Conservation (phyloP, 1,140 invertebrate genomes). For the Drosophila fuyamai region DNA sequence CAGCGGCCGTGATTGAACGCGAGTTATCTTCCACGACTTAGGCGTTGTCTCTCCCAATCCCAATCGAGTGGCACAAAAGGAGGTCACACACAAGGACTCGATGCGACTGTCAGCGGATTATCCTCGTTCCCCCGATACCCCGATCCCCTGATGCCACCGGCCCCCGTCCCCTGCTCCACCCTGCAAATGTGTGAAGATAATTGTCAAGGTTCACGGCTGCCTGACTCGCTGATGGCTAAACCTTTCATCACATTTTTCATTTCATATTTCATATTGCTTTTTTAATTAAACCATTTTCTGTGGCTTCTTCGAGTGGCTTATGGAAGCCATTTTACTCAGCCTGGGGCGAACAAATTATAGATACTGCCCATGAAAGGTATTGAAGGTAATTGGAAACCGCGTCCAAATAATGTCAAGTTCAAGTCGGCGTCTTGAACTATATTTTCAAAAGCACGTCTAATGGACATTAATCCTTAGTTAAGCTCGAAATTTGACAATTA, state of each 20-base stretch:
- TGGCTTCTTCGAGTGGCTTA: constrained; percentile 58
- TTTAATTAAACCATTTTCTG: constrained; percentile 64
- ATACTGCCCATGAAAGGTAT: not conserved
- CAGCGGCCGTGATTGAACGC: constrained; percentile 71
- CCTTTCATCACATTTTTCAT: constrained; percentile 66
- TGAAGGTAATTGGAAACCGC: not conserved
- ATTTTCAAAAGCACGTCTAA: not conserved
- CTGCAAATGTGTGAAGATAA: constrained; percentile 68
- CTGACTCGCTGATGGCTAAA: constrained; percentile 45
- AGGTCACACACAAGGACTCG: constrained; percentile 41
- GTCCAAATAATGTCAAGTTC: constrained; percentile 20
- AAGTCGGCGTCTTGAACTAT: not conserved
- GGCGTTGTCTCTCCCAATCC: constrained; percentile 66
- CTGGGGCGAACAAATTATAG: constrained; percentile 11
- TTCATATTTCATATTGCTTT: constrained; percentile 46
- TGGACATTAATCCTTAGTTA: not conserved
- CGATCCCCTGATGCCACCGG: not conserved
- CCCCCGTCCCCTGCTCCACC: constrained; percentile 20
- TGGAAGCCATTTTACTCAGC: constrained; percentile 36
- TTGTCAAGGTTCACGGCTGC: constrained; percentile 63
- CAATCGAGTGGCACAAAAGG: constrained; percentile 50
- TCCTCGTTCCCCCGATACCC: constrained; percentile 33
- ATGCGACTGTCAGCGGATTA: constrained; percentile 65
- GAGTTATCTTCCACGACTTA: constrained; percentile 74
- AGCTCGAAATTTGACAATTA: not conserved